phyloP scores from a whole-genome alignment of 2,888 invertebrate species.

The Margaritifera margaritifera region DNA sequence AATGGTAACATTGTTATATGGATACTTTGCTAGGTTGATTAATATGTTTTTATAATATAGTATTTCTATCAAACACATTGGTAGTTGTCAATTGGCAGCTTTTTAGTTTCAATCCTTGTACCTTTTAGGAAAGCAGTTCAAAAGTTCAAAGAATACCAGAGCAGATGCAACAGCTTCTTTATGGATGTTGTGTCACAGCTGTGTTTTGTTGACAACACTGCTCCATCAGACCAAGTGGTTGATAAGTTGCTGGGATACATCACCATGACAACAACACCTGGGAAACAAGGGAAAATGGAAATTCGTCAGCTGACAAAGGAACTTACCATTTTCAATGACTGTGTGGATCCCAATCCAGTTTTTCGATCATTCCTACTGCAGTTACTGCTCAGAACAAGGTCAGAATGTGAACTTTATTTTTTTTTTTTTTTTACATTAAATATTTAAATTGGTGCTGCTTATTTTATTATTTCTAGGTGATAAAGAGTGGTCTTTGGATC shows the following conservation, averaged over 20 bases:
- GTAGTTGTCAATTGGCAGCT: no score
- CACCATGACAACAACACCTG: background rate
- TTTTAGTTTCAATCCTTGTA: background rate
- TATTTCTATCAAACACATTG: no score
- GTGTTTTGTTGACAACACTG: constrained; percentile 24
- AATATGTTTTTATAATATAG: no score
- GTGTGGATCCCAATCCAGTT: constrained; percentile 63
- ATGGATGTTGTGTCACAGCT: constrained; percentile 27
- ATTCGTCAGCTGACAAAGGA: constrained; percentile 38
- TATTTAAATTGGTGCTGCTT: no score
- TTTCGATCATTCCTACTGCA: constrained; percentile 62
- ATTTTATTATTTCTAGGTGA: no score
- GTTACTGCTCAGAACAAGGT: constrained; percentile 58
- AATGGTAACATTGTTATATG: no score
- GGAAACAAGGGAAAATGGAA: background rate
- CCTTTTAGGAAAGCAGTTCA: constrained; percentile 12
- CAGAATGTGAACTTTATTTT: background rate
- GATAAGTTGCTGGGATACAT: constrained; percentile 23
- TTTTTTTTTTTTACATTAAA: background rate
- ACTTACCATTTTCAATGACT: constrained; percentile 55
- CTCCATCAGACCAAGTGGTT: constrained; percentile 23
- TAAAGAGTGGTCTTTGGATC: no score
- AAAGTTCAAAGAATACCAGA: constrained; percentile 17
- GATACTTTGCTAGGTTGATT: no score
- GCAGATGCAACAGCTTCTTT: constrained; percentile 23